Evolutionary conservation across 2,888 invertebrate species (phyloP), one percentile per base, ranked within the genome.

Genomic region (Ophioninae sp.): DNA sequence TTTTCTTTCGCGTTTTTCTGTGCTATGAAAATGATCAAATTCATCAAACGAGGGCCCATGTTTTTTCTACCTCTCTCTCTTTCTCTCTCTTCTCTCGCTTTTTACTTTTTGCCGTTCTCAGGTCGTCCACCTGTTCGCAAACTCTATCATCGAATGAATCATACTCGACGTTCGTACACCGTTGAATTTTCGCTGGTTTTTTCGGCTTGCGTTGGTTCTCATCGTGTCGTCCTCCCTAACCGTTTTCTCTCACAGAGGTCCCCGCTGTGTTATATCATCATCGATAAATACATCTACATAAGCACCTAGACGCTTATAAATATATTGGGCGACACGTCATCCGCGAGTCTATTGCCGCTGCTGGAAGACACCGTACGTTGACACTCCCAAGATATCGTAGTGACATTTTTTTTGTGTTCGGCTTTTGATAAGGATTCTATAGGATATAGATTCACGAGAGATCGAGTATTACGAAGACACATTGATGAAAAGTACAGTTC

Each of bases 1-100:
- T 37, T 69, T 51, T 51, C 37, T 37, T 17, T 59, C 22, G n/a
- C 68, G 64, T 20, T 41, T 79, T 56, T 76, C 72, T 41, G 39
- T 51, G 58, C 77, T 56, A 68, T 68, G 77, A 51, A 77, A 77
- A 61, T 77, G 69, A 83, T 44, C n/a, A 63, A 73, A 83, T 83
- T 80, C 44, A 73, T 80, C 63, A 68, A 39, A 23, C 63, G 30
- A 68, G 41, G 41, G 68, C 30, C 61, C 41, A 30, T 56, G 76
- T 63, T 39, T 65, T 30, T 30, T 30, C 30, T 30, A 30, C 30
- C 30, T 30, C 30, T 30, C 30, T 30, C 30, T 30, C 13, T 65
- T 41, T 59, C 44, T 56, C 64, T 65, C 56, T 22, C 56, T 68
- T 68, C n/a, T 17, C 58, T 65, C 39, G n/a, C n/a, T n/a, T n/a